Base-by-base conservation (phyloP, 2,888 invertebrate species). In the Dryobota labecula region DNA sequence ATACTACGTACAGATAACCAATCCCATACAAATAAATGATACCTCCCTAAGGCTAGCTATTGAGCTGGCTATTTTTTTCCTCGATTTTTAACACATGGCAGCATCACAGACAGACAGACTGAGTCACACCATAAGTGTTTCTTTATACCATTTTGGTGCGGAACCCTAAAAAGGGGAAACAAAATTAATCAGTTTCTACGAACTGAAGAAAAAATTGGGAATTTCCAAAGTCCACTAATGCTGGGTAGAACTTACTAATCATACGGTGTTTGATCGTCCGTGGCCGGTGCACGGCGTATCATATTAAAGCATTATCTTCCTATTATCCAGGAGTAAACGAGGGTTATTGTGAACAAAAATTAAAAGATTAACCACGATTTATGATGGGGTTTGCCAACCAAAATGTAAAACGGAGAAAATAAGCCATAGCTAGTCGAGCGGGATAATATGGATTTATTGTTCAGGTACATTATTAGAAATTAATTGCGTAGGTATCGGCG, bases 301-400 rank as follows among this genome's bases (percentile, higher is more conserved):
- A 30, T 73, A 83, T 83, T 83, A 74, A 58, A 30, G 43, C 27
- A 80, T 82, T 80, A 74, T 75, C 71, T 57, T 70, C 68, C 24
- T 49, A 78, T 85, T 82, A 85, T 64, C 64, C 76, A 63, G 84
- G 67, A 79, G 77, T 72, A 64, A 51, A 51, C 43, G 41, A 51
- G 53, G 61, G 66, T 76, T 70, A 73, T 58, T 57, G 47, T 56
- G 63, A 47, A 51, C 65, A 73, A 82, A 65, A 81, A 66, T 49
- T 62, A 43, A 58, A 73, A 75, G 45, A 64, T 76, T 78, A 54
- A 20, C 43, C 43, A 49, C 5, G 36, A 76, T 57, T 57, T 75
- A 74, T 56, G 27, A 43, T 54, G 24, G 64, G 24, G 36, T 54
- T 43, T 33, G 45, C 66, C n/a, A 33, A 49, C 8, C 18, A 30